These are phyloP conservation scores for Aphidoletes aphidimyza DNA, from an alignment of 2,888 invertebrate genomes.

Conservation along the genomic window DNA sequence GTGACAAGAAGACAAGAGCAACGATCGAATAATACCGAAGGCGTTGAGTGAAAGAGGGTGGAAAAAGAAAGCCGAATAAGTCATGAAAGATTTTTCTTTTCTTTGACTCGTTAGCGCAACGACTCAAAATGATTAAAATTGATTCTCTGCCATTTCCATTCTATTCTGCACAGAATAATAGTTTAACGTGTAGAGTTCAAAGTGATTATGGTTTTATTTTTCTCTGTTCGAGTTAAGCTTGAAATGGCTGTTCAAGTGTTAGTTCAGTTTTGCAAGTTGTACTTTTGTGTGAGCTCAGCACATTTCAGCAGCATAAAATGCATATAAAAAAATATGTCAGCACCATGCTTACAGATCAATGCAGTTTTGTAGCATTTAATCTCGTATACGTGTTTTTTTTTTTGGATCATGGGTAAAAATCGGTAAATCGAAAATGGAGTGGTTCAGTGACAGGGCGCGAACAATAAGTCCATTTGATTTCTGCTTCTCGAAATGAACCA, in stretches of 20 bases:
- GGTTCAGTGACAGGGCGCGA: slow-evolving; percentile 3
- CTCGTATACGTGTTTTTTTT: neutral
- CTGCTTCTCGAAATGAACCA: neutral
- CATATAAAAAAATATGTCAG: neutral
- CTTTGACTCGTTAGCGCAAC: neutral
- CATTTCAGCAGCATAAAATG: neutral
- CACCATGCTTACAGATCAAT: neutral
- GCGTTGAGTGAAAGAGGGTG: neutral
- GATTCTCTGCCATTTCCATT: neutral
- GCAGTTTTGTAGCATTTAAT: neutral
- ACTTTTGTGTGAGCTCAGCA: neutral
- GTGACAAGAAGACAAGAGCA: too few species aligned
- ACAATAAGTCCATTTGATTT: slow-evolving; percentile 24
- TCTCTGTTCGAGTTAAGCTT: neutral
- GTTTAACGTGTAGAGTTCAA: slow-evolving; percentile 36
- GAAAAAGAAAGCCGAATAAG: neutral
- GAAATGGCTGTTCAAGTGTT: neutral
- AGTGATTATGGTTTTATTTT: neutral
- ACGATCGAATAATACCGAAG: too few species aligned
- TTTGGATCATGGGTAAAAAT: neutral
- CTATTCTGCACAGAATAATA: neutral
- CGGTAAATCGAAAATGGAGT: too few species aligned
- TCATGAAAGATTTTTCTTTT: slow-evolving; percentile 6
- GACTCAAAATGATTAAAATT: slow-evolving; percentile 17
- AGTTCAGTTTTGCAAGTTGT: too few species aligned